Evolutionary conservation across 2,113 vertebrate genomes (phyloP).

Genomic region (Clinocottus analis): DNA sequence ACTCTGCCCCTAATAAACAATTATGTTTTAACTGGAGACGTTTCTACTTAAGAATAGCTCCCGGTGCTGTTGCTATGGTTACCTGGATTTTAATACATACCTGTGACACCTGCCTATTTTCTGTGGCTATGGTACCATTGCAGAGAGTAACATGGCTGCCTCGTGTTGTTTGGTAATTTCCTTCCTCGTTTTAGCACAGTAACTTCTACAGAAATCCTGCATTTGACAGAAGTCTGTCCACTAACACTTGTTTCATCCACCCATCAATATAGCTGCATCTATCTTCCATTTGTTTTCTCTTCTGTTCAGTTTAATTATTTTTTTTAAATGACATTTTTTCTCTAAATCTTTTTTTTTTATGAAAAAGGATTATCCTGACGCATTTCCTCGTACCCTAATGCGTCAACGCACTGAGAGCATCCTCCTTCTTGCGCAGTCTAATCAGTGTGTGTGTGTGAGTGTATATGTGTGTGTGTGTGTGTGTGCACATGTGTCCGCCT

Average conservation of each 20-base stretch:
- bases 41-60: background rate
- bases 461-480: background rate
- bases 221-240: background rate
- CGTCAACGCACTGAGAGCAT: constrained; percentile 30
- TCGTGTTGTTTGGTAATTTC: background rate
- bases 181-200: background rate
- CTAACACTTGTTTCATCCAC: background rate
- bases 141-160: background rate
- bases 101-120: background rate
- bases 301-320: background rate
- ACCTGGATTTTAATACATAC: background rate
- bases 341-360: background rate
- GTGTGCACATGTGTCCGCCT: background rate
- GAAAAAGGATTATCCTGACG: constrained; percentile 25
- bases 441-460: background rate
- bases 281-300: background rate
- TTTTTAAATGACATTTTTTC: background rate
- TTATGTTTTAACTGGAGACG: background rate
- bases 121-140: background rate
- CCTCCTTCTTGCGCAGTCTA: constrained; percentile 18
- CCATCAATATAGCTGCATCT: background rate
- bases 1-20: background rate
- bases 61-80: background rate
- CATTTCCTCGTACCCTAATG: constrained; percentile 31
- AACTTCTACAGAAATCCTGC: background rate